These are phyloP conservation scores for Leucophenga maculata DNA, from an alignment of 2,888 invertebrate genomes.

Conservation along the genomic window DNA sequence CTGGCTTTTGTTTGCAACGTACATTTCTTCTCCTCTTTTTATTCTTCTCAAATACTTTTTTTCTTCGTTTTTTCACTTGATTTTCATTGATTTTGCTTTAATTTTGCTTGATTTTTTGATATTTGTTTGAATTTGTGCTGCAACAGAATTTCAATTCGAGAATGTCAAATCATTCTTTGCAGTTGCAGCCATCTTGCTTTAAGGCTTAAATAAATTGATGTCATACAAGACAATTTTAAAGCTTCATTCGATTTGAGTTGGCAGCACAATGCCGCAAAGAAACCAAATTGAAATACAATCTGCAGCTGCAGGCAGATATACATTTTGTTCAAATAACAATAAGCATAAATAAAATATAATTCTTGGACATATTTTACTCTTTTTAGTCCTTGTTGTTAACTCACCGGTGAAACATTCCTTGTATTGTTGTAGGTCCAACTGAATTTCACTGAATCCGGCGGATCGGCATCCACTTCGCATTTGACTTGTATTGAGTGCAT, in stretches of 20 bases:
- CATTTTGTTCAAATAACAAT: background rate
- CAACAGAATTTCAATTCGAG: background rate
- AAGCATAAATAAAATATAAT: slow-evolving; percentile 6
- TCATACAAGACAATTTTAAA: no score
- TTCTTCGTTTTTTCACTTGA: background rate
- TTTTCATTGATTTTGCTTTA: background rate
- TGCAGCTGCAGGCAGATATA: background rate
- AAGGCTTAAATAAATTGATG: no score
- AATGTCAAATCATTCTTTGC: no score
- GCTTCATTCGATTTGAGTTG: no score
- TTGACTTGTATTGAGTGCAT: slow-evolving; percentile 82
- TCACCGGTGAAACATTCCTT: slow-evolving; percentile 82
- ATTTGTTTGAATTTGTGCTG: no score
- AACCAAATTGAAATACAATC: no score
- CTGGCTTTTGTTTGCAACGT: background rate
- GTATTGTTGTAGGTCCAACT: slow-evolving; percentile 90
- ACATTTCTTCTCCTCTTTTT: background rate
- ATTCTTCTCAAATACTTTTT: background rate
- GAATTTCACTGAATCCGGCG: slow-evolving; percentile 80
- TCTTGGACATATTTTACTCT: background rate
- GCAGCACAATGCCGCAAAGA: no score
- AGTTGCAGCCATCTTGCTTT: no score
- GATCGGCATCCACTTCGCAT: slow-evolving; percentile 88
- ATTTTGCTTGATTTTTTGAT: background rate
- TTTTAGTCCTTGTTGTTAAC: slow-evolving; percentile 44